Evolutionary conservation across 2,888 invertebrate genomes (phyloP), one percentile per base, ranked within the genome.

Genomic region (Drosophila trichaetosa): DNA sequence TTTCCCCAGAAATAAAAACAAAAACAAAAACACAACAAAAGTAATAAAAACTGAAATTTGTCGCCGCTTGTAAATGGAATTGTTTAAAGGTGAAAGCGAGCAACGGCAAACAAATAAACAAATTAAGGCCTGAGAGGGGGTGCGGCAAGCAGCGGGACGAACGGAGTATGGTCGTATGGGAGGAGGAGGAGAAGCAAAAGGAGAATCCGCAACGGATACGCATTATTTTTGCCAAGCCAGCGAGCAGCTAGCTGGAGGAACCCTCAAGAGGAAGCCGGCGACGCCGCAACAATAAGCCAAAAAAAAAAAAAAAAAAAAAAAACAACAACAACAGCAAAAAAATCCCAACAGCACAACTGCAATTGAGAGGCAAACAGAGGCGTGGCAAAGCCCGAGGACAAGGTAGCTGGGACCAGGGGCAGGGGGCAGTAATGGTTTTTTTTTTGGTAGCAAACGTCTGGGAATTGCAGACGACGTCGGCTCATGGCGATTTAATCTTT

Each of bases 61-160:
- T 89, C 88, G 86, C 90, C 83, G 90, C 88, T 79, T 85, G 86
- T 89, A 85, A 89, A 89, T 89, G 89, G 79, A 86, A 87, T 86
- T 89, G 88, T 86, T 86, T 83, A 87, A 89, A 89, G 86, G 90
- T 89, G 86, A 85, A 87, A 71, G 85, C 83, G 78, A 64, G 51
- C 57, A 51, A 49, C 36, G 74, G 70, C 79, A 72, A 76, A 78
- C 85, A 89, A 87, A 87, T 89, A 87, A 87, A 89, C 87, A 88
- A 87, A 87, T 87, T 87, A 87, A 85, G 83, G 78, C 58, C 72
- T 57, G 62, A 27, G n/a, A 21, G 34, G 8, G 38, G 51, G 27
- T 27, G 51, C n/a, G n/a, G 29, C 7, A 21, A 49, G 33, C 4
- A 52, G n/a, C 42, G 33, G 21, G 16, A 10, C 4, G 46, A 46